Base-by-base conservation (phyloP, 2,888 invertebrate species). In the Acanthoscelides obtectus region DNA sequence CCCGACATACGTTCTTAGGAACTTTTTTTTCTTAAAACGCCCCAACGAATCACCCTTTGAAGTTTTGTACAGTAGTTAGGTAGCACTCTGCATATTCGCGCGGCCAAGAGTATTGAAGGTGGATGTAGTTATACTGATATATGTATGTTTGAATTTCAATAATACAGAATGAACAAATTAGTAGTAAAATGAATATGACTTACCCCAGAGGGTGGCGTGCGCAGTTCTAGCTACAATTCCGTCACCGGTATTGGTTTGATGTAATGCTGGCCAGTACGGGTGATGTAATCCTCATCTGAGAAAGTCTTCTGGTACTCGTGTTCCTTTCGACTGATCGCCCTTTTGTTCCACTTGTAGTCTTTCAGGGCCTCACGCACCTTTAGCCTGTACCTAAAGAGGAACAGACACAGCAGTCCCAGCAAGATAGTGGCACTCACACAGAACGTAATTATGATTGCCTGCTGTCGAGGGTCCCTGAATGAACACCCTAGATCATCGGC, bases 191-290 rank as follows among this genome's bases (percentile, higher is more conserved):
- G n/a, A n/a, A n/a, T n/a, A n/a, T n/a, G n/a, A 69, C 75, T 73
- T 70, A 75, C 88, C 91, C 88, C 92, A 88, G 86, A 81, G 80
- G 90, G 92, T 88, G 94, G 94, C 91, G 94, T 94, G 93, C 94
- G 94, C 88, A 94, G 93, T 90, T 95, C 94, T 94, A 95, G 95
- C 94, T 95, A 95, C 93, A 95, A 94, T 86, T 95, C 95, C 88
- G 95, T 95, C 81, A 95, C 94, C 79, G 95, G 95, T 82, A 95
- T 93, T 21, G 94, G 93, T 83, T 91, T 88, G 75, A 88, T 84
- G 82, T 88, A 82, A 82, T 85, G 86, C 76, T 86, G 87, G 75
- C 90, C 89, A 70, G 91, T 89, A 71, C 92, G 88, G 75, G 92
- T 91, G 82, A 92, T 92, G 86, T 93, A 94, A 84, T 95, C 95